These are phyloP conservation scores for zebrafish (Danio rerio) DNA, from an alignment of 2,113 vertebrate species.

Conservation along the genomic window DNA sequence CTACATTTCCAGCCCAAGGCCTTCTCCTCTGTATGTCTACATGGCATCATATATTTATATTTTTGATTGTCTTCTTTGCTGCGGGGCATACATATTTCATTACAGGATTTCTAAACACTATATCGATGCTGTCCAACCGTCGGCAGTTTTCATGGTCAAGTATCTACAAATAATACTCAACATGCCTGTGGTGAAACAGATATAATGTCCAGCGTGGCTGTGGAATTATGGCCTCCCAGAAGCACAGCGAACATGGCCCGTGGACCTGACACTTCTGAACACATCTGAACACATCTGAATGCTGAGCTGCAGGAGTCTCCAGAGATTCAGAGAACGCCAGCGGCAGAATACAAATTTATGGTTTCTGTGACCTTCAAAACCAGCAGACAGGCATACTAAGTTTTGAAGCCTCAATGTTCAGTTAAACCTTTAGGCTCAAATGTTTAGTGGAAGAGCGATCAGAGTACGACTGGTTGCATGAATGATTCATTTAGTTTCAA, in stretches of 20 bases:
- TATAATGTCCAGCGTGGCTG: neutral
- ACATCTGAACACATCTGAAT: conserved; percentile 13
- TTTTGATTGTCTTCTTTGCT: neutral
- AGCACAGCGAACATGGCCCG: neutral
- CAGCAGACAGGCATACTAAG: conserved; percentile 13
- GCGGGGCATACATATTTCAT: conserved; percentile 31
- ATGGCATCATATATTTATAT: neutral
- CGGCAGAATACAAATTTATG: conserved; percentile 46
- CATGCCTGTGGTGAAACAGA: neutral
- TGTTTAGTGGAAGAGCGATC: neutral
- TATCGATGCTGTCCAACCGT: neutral
- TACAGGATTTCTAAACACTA: neutral
- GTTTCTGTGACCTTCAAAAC: conserved; percentile 36
- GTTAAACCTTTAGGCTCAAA: neutral
- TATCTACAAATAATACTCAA: neutral
- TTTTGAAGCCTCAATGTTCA: conserved; percentile 11
- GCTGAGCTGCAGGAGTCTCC: conserved; percentile 30
- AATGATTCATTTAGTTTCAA: neutral
- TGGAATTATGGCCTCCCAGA: neutral
- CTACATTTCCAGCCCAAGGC: neutral
- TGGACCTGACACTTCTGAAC: conserved; percentile 16
- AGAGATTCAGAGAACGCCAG: neutral
- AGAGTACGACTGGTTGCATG: neutral
- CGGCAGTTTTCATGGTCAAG: conserved; percentile 4
- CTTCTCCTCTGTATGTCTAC: neutral